phyloP scores from a whole-genome alignment of 2,888 invertebrate species.

The Liodrosophila aerea region DNA sequence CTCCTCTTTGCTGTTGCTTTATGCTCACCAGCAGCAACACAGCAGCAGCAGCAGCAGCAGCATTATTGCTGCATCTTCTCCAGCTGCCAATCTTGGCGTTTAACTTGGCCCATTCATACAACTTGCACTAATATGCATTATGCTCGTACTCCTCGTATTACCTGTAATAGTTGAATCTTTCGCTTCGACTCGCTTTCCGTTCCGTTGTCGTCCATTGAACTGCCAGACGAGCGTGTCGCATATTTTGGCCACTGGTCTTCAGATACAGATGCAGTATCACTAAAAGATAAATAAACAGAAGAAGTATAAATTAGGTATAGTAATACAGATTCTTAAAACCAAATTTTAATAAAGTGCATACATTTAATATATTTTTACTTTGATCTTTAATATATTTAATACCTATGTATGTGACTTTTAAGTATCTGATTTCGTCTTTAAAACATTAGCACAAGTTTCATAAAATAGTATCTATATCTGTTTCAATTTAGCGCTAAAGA shows the following conservation, averaged over 20 bases:
- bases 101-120: constrained; percentile 51
- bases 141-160: constrained; percentile 9
- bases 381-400: no score
- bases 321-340: no score
- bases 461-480: no score
- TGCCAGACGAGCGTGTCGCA: constrained; percentile 53
- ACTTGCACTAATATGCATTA: constrained; percentile 43
- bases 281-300: no score
- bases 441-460: no score
- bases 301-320: no score
- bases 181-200: constrained; percentile 22
- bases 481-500: no score
- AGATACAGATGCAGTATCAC: not conserved
- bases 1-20: constrained; percentile 70
- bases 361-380: no score
- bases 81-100: constrained; percentile 44
- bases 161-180: not conserved
- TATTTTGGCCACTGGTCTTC: constrained; percentile 56
- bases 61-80: constrained; percentile 21
- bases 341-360: no score
- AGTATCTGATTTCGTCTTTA: no score
- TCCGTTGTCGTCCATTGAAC: constrained; percentile 52
- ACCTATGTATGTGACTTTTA: no score
- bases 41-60: constrained; percentile 15
- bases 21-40: constrained; percentile 25